These are phyloP conservation scores for Protophormia terraenovae DNA, from an alignment of 2,888 invertebrate species.

Conservation along the genomic window DNA sequence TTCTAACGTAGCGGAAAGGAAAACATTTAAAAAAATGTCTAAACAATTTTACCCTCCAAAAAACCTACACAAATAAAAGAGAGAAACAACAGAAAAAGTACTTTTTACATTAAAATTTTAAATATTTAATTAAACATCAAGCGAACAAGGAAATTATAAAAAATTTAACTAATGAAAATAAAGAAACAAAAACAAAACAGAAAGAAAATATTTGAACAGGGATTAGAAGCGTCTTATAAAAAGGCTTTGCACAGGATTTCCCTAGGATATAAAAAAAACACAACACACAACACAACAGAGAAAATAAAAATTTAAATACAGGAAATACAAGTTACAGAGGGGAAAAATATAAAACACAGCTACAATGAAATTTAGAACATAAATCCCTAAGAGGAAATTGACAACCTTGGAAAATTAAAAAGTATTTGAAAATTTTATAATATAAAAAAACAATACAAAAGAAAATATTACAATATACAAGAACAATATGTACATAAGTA, in stretches of 20 bases:
- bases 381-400: background rate
- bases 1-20: background rate
- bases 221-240: background rate
- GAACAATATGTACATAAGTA: background rate
- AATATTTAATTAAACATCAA: conserved; percentile 38
- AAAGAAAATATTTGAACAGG: background rate
- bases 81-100: background rate
- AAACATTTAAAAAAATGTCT: background rate
- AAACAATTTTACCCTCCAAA: conserved; percentile 5
- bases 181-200: background rate
- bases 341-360: background rate
- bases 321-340: background rate
- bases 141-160: background rate
- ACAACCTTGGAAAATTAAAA: conserved; percentile 21
- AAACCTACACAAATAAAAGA: background rate
- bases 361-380: background rate
- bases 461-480: background rate
- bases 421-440: background rate
- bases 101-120: background rate
- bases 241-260: conserved; percentile 10
- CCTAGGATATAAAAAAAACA: background rate
- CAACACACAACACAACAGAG: background rate
- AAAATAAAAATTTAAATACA: background rate
- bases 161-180: background rate
- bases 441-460: background rate